Evolutionary conservation across 2,113 vertebrate genomes (phyloP).

Genomic region (Rhea pennata): DNA sequence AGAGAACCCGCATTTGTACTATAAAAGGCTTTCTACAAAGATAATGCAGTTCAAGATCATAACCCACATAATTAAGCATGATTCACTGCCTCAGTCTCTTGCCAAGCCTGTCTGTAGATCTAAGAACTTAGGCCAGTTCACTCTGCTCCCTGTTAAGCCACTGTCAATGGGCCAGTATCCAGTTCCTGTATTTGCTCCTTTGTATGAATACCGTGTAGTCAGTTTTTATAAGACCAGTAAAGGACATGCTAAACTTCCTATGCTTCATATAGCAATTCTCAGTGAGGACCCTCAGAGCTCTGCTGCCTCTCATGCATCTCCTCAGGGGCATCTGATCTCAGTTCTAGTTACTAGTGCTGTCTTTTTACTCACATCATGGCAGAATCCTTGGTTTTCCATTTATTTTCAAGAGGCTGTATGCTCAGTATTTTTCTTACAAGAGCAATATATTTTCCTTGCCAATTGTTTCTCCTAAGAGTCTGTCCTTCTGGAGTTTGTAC

Average conservation of each 20-base stretch:
- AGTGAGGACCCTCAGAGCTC: neutral
- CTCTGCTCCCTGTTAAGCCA: neutral
- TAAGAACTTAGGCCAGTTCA: neutral
- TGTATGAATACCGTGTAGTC: fast-evolving
- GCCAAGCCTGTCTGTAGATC: neutral
- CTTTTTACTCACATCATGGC: neutral
- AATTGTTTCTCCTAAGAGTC: neutral
- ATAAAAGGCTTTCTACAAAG: neutral
- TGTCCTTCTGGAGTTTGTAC: neutral
- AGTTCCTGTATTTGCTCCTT: neutral
- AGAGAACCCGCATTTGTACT: neutral
- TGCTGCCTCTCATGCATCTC: neutral
- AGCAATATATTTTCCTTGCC: neutral
- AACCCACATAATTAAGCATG: neutral
- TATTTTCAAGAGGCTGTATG: neutral
- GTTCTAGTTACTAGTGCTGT: neutral
- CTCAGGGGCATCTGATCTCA: neutral
- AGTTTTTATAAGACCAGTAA: neutral
- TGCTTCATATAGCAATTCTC: neutral
- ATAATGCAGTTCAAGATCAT: neutral
- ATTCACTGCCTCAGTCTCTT: neutral
- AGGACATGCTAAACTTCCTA: neutral
- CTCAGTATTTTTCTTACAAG: neutral
- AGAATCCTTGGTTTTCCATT: neutral
- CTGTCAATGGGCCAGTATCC: neutral